Base-by-base conservation (phyloP, 2,888 invertebrate species). In the Nudaria mundana region DNA sequence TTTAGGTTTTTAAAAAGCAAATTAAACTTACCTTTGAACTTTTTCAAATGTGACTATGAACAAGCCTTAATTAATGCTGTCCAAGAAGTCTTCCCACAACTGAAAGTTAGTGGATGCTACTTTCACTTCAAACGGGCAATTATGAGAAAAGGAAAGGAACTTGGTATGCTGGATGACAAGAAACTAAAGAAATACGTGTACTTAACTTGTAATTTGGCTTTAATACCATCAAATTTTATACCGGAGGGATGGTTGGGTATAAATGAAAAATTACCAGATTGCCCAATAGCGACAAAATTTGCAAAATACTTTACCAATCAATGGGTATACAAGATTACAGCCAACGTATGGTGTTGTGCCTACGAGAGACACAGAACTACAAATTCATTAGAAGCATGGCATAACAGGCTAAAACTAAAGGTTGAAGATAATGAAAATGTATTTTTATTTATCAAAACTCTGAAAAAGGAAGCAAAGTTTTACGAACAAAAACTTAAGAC, bases 61-160 rank as follows among this genome's bases (percentile, higher is more conserved):
- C 28, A 28, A 28, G 28, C 28, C 28, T 28, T 28, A 28, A 28
- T 28, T 28, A 28, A 13, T 28, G 28, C 28, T 28, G 28, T 13
- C 28, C 14, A 28, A 28, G 28, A 28, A 28, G 28, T 28, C 14
- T 28, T 28, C 28, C 28, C 26, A 28, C 14, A 13, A 28, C 14
- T 28, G 28, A 28, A 28, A 28, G 28, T 28, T 28, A 14, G 28
- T 28, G 28, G 28, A 28, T 28, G 28, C 28, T 14, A 28, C 28
- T 28, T 28, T 28, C 13, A 28, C 14, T 28, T 28, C 14, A 28
- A 28, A 28, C 28, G 28, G 28, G 14, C 28, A 28, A 28, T 28
- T 14, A 28, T 28, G 28, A 28, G 28, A 28, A 28, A 28, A 28
- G 28, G 28, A 28, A 28, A 28, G 28, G 28, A 28, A 28, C 28